A percentile compares a stretch with the other conserved stretches of the same genome.
phyloP scores from a whole-genome alignment of 2,888 invertebrate genomes.

The Ptycholaimellus sp. region DNA sequence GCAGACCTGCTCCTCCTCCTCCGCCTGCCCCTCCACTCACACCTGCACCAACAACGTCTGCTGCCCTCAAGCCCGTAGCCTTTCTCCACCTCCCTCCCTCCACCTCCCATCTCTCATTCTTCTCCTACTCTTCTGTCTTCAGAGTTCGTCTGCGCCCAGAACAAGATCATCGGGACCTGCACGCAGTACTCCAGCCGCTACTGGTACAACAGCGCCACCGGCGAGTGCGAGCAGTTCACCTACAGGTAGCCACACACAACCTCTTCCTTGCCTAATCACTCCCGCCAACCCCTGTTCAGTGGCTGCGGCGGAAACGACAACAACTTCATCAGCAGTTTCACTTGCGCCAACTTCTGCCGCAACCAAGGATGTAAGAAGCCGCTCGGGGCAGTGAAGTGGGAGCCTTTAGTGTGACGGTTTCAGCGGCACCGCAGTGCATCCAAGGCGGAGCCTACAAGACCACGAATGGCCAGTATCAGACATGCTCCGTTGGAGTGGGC shows the following conservation, averaged over 20 bases:
- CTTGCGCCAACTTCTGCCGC: slow-evolving; percentile 16
- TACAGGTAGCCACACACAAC: too few species aligned
- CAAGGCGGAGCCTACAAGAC: slow-evolving; percentile 17
- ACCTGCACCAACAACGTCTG: slow-evolving; percentile 1
- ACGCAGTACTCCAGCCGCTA: slow-evolving; percentile 7
- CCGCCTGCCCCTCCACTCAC: background rate
- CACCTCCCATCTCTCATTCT: too few species aligned
- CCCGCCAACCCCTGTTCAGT: too few species aligned
- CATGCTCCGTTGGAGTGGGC: slow-evolving; percentile 8
- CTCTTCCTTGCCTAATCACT: too few species aligned
- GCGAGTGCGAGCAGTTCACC: slow-evolving; percentile 16
- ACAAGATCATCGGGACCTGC: background rate
- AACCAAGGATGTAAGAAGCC: slow-evolving; percentile 13
- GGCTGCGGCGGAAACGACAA: slow-evolving; percentile 20
- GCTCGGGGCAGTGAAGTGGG: background rate
- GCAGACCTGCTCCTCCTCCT: background rate
- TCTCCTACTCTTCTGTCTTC: too few species aligned
- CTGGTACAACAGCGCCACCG: slow-evolving; percentile 15
- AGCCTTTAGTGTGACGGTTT: slow-evolving; percentile 1
- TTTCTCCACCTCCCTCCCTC: too few species aligned
- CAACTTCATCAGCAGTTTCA: slow-evolving; percentile 16
- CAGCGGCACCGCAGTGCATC: slow-evolving; percentile 13
- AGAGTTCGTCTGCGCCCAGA: slow-evolving; percentile 1
- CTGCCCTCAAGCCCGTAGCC: slow-evolving; percentile 1
- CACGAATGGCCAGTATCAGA: slow-evolving; percentile 12